Evolutionary conservation across 2,888 invertebrate genomes (phyloP), one percentile per base, ranked within the genome.

Genomic region (Tortrix viridana): DNA sequence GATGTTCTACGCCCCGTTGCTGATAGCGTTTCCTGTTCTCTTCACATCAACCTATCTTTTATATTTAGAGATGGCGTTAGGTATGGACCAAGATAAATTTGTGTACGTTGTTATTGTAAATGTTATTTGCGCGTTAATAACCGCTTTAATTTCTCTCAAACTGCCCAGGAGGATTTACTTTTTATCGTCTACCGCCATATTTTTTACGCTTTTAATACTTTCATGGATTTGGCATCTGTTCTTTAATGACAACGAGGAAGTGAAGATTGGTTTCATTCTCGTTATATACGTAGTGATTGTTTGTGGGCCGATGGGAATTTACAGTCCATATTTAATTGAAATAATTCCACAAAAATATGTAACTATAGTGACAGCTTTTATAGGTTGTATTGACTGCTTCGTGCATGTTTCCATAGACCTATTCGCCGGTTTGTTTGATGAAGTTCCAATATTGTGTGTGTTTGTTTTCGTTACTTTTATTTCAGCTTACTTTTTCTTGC

Each of bases 291-390:
- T 12, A 5, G 18, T 20, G 9, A 12, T 50, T 12, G 32, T 18
- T 20, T 50, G 19, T 37, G 50, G 50, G 6, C 50, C 50, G 2
- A 19, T 32, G 12, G 18, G 7, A 19, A 6, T 50, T 1, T 19
- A 3, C 19, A 5, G 37, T 14, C 50, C 50, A n/a, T 1, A 19
- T 37, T 12, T 50, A 1, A 5, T 50, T 19, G 50, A 50, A 37
- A 19, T 50, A 50, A n/a, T 50, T 19, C 50, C 50, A 26, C 50
- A 50, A 6, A 32, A 50, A 26, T 50, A 18, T 20, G 5, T n/a
- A 12, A 37, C 16, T 6, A 5, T 20, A 37, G 7, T 19, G 32
- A 1, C 32, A 32, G 32, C 32, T 4, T 32, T 32, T 32, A 3
- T 32, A 9, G 32, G 32, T 1, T 32, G 32, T 32, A 4, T 7